Base-by-base conservation (phyloP, 2,797 vertebrate genomes). In the Lophotriccus pileatus region DNA sequence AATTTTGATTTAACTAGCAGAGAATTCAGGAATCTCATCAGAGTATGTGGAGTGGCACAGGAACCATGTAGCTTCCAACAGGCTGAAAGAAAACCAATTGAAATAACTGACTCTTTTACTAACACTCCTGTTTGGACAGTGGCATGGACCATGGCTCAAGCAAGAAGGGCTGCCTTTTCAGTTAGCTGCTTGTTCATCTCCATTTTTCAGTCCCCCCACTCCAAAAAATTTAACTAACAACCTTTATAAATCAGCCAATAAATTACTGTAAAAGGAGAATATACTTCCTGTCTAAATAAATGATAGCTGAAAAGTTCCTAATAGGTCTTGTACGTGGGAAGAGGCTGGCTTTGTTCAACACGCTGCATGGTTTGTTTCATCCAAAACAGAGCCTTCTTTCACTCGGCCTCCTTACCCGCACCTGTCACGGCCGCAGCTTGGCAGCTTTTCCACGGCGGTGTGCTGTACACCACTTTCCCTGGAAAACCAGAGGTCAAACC, bases 181-280 rank as follows among this genome's bases (percentile, higher is more conserved):
- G 84, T 67, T 89, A 68, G 25, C 56, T 90, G 74, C 68, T 84
- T 95, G 49, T 56, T 96, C 47, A 1, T 70, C 70, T 68, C 36
- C 87, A 63, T 72, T 94, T 73, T 89, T 94, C 83, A 79, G 72
- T 63, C 89, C 86, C 93, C 89, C 84, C 66, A 90, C 87, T 84
- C 55, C 78, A 87, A 73, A 47, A 77, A 90, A 96, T 95, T 90
- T 70, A 84, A 91, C 85, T 50, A 90, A 78, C 77, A 91, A 90
- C 56, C 81, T 94, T 91, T 94, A 95, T 74, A 92, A 90, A 84
- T 46, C 3, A 1, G 84, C 75, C 90, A 96, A 80, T 88, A 92
- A 94, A 92, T 94, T 93, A 82, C 28, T 87, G 62, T 79, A 94
- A 87, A 95, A 94, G 68, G 75, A 95, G 90, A 97, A 96, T 83